Conservation (phyloP, 2,113 vertebrate species). For the Xyrauchen texanus region DNA sequence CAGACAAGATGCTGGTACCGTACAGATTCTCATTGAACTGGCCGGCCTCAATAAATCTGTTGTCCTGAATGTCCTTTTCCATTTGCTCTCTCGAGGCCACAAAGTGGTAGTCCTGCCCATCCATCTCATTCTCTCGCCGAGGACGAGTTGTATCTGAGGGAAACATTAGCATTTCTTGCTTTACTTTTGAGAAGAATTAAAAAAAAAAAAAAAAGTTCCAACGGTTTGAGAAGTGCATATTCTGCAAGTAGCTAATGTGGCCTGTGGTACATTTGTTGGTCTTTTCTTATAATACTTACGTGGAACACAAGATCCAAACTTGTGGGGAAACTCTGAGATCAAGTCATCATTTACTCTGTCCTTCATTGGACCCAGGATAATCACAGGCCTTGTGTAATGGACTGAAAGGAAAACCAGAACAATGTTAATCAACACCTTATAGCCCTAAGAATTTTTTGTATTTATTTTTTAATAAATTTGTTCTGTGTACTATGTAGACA, state of each 20-base stretch:
- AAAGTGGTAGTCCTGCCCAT: conserved; percentile 97
- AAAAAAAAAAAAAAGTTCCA: too few relatives aligned
- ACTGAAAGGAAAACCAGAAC: conserved; percentile 69
- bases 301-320: conserved; percentile 98
- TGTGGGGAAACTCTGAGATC: conserved; percentile 98
- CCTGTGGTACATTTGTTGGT: neutral
- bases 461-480: too few relatives aligned
- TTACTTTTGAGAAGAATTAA: neutral
- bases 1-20: conserved; percentile 95
- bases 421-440: neutral
- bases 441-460: neutral
- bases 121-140: conserved; percentile 91
- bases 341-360: conserved; percentile 97
- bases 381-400: conserved; percentile 96
- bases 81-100: conserved; percentile 93
- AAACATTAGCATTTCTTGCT: neutral
- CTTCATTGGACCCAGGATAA: conserved; percentile 96
- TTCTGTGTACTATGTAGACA: too few relatives aligned
- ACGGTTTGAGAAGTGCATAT: too few relatives aligned
- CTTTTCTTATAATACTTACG: conserved; percentile 79
- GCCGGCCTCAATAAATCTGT: conserved; percentile 97
- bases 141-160: conserved; percentile 91
- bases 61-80: conserved; percentile 99
- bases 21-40: conserved; percentile 99
- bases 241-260: too few relatives aligned